Evolutionary conservation across 2,888 invertebrate genomes (phyloP).

Genomic region (Calameuta pallipes): DNA sequence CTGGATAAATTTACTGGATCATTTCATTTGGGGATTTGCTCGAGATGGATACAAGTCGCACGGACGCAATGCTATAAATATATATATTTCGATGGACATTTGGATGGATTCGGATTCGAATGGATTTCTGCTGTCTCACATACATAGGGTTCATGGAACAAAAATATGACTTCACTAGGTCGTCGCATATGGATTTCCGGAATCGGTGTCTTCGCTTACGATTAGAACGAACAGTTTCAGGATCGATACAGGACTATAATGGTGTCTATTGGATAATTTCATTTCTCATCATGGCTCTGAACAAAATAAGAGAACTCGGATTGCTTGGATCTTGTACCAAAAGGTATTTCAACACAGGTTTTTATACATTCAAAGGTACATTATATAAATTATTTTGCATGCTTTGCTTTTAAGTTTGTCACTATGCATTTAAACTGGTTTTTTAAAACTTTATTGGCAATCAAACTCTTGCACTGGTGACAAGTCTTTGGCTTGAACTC

Average conservation of each 20-base stretch:
- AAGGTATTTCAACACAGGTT: constrained; percentile 45
- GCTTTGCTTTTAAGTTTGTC: constrained; percentile 28
- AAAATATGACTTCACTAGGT: constrained; percentile 34
- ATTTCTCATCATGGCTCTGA: constrained; percentile 34
- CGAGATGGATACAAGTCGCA: constrained; percentile 30
- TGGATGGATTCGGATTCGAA: constrained; percentile 10
- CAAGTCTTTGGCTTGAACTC: too few species aligned
- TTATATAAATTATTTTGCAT: constrained; percentile 42
- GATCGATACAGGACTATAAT: constrained; percentile 15
- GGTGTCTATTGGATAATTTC: constrained; percentile 15
- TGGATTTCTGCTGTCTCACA: constrained; percentile 13
- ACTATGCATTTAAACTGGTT: too few species aligned
- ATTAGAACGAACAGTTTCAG: constrained; percentile 24
- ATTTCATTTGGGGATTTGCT: constrained; percentile 36
- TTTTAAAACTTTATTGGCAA: too few species aligned
- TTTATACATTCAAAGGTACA: constrained; percentile 35
- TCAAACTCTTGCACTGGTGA: too few species aligned
- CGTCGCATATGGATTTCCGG: constrained; percentile 38
- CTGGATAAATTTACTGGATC: constrained; percentile 40
- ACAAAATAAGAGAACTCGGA: constrained; percentile 29
- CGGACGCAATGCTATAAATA: constrained; percentile 30
- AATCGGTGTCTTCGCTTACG: constrained; percentile 39
- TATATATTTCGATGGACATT: constrained; percentile 18
- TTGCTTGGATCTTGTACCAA: constrained; percentile 10
- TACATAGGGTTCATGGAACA: constrained; percentile 23